phyloP scores from a whole-genome alignment of 2,113 vertebrate genomes.

The Tachuris rubrigastra region DNA sequence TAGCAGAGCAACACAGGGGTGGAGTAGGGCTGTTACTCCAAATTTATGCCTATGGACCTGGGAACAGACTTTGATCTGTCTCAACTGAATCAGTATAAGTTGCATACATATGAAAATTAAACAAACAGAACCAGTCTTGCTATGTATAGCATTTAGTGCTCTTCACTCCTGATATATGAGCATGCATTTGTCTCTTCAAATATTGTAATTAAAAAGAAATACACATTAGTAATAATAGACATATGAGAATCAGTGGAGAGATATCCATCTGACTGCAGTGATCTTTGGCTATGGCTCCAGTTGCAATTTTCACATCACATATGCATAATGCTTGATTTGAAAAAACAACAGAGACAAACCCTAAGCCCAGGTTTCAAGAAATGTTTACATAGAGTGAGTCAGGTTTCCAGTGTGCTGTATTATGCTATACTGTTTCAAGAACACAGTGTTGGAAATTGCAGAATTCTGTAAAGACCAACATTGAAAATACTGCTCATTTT shows the following conservation, averaged over 20 bases:
- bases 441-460: neutral
- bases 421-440: neutral
- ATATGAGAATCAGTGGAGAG: neutral
- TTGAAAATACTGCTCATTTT: neutral
- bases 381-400: neutral
- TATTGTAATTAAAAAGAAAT: neutral
- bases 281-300: neutral
- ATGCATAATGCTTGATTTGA: neutral
- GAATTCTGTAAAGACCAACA: neutral
- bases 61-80: constrained; percentile 25
- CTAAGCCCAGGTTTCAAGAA: neutral
- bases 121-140: constrained; percentile 3
- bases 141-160: neutral
- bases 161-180: neutral
- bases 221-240: neutral
- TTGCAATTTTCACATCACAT: neutral
- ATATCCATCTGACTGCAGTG: neutral
- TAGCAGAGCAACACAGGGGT: neutral
- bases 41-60: neutral
- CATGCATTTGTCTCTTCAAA: neutral
- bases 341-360: neutral
- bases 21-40: neutral
- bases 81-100: neutral
- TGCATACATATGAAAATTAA: constrained; percentile 19
- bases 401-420: neutral